phyloP scores from a whole-genome alignment of 2,113 vertebrate genomes.

The Nothobranchius furzeri region DNA sequence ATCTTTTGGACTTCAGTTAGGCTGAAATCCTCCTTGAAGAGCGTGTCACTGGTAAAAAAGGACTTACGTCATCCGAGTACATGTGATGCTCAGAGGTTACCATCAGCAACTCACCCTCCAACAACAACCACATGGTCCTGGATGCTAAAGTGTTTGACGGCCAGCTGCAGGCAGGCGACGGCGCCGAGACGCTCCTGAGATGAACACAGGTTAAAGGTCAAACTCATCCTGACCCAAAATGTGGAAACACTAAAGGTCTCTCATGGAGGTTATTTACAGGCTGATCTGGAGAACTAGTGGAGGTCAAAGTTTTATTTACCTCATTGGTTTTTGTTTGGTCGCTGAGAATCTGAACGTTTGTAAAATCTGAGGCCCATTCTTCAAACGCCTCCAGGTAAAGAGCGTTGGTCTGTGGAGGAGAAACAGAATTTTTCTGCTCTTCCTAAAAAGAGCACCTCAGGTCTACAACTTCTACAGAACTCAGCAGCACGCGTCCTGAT shows the following conservation, averaged over 20 bases:
- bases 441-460: too few relatives aligned
- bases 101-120: constrained; percentile 73
- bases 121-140: constrained; percentile 78
- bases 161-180: constrained; percentile 79
- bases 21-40: constrained; percentile 84
- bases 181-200: constrained; percentile 80
- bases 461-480: too few relatives aligned
- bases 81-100: too few relatives aligned
- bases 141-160: constrained; percentile 76
- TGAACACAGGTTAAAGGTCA: neutral
- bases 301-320: constrained; percentile 40
- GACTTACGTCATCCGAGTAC: neutral
- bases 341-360: constrained; percentile 73
- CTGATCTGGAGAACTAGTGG: neutral
- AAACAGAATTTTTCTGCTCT: too few relatives aligned
- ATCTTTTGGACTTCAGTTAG: constrained; percentile 62
- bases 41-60: constrained; percentile 74
- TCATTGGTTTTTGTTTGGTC: constrained; percentile 80
- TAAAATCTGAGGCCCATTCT: constrained; percentile 76
- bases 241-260: too few relatives aligned
- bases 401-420: constrained; percentile 76
- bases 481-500: too few relatives aligned
- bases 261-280: neutral
- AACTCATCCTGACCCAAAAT: too few relatives aligned
- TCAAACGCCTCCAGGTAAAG: constrained; percentile 73